Conservation (phyloP, 2,113 vertebrate species). For the Elephas maximus region DNA sequence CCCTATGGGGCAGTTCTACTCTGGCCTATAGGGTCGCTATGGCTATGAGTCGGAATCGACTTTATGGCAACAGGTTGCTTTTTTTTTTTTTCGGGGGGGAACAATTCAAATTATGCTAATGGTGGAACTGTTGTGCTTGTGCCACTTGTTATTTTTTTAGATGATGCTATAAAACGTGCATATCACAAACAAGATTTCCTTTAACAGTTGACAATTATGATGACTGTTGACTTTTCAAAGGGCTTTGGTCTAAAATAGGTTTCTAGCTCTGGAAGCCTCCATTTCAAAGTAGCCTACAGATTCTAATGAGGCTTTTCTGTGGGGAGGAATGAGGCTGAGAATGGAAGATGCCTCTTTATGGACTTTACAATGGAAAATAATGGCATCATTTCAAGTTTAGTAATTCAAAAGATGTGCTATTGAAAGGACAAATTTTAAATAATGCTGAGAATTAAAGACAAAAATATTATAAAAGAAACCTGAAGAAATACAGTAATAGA, state of each 20-base stretch:
- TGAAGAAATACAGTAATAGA: background rate
- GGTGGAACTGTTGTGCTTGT: background rate
- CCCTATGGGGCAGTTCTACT: too few species aligned
- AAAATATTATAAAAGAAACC: constrained; percentile 42
- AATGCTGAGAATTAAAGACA: constrained; percentile 34
- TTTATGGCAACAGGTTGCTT: too few species aligned
- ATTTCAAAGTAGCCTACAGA: constrained; percentile 46
- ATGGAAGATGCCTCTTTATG: background rate
- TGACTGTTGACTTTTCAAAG: constrained; percentile 22
- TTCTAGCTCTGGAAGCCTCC: background rate
- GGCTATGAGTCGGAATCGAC: too few species aligned
- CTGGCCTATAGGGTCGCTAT: too few species aligned
- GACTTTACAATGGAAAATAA: constrained; percentile 11
- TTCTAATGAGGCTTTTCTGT: background rate
- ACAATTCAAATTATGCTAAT: constrained; percentile 27
- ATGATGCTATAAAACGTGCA: background rate
- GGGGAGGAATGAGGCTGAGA: constrained; percentile 8
- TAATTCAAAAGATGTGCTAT: constrained; percentile 7
- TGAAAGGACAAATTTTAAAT: constrained; percentile 1
- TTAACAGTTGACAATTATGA: constrained; percentile 12
- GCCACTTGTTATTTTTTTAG: constrained; percentile 59
- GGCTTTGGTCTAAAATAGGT: constrained; percentile 21
- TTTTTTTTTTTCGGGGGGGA: background rate
- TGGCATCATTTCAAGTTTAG: background rate
- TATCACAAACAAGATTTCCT: constrained; percentile 49